Evolutionary conservation across 2,888 invertebrate genomes (phyloP), one percentile per base, ranked within the genome.

Genomic region (Megaustenia siamemsis): DNA sequence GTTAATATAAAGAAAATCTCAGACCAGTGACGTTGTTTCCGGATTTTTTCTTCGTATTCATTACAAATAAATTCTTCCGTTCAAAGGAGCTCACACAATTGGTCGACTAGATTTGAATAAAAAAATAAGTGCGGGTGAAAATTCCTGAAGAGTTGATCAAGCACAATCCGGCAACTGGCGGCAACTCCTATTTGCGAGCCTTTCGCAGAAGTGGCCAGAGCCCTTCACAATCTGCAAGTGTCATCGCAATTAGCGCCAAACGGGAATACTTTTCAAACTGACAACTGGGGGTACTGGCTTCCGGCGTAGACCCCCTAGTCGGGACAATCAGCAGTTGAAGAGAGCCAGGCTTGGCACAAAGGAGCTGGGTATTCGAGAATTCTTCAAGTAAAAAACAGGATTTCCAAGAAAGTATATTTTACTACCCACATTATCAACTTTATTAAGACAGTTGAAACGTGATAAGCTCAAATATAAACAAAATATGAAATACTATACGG

Each of bases 211-310:
- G 78, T 78, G 45, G 45, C 78, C 78, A 45, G 78, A n/a, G 45
- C 28, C 15, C 63, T 66, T 32, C 63, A 40, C 78, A 78, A 78
- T 78, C 78, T 78, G 78, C 78, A 45, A 78, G 78, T 78, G 78
- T 66, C 78, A 78, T 78, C 63, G 78, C 63, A 40, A 78, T 78
- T 78, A 78, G 78, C 43, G 38, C 49, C 73, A 49, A 28, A 32
- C 73, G 15, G 53, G n/a, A 71, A 32, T 24, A 43, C 78, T 40
- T 35, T 78, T 66, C 43, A 40, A 66, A 78, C 45, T 78, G 78
- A 45, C 78, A 63, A 63, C 32, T 40, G 60, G 78, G 66, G 43
- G 28, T 12, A 18, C 28, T 38, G 38, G 56, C 15, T 66, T 60
- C 28, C 60, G 28, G 40, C 8, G 18, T 28, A 3, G 56, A n/a